Base-by-base conservation (phyloP, 2,797 vertebrate species). In the Lateolabrax maculatus region DNA sequence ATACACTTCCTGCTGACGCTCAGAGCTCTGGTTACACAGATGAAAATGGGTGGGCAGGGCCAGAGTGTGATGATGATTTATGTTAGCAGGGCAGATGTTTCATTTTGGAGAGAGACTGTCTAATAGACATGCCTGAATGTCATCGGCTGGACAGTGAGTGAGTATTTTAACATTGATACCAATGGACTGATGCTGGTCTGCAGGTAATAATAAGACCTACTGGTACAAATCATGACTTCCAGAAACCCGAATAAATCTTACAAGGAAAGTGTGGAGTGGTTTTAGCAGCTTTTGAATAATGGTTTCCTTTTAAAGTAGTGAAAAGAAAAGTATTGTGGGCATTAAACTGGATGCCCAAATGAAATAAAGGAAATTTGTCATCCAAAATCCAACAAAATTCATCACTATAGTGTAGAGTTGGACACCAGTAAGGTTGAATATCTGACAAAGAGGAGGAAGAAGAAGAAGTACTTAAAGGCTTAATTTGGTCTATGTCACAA, bases 1-100 rank as follows among this genome's bases (percentile, higher is more conserved):
- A 91, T 82, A 92, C 90, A 92, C 90, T 91, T 91, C 89, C 90
- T 93, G 90, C 91, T 94, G 91, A 93, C 71, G 49, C 87, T 80
- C 79, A 3, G 76, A 74, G 90, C 89, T 94, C 91, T 46, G 82
- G 92, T 93, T 93, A 89, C 90, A 92, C 84, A 92, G 90, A 93
- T 93, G 88, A 93, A 93, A 93, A 91, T 89, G 87, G 83, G 86
- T 89, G 90, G 93, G 92, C 90, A 73, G 92, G 83, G 75, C 87
- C 80, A 49, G 49, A 16, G 84, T 62, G 90, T 86, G 87, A 92
- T 89, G 89, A 91, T 92, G 94, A 94, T 93, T 94, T 91, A 94
- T 94, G 87, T 90, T 29, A 71, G 84, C 21, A 0, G 79, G 62
- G 74, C 87, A 92, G 87, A 90, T 92, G 92, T 91, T 91, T 91